Conservation (phyloP, 1,140 invertebrate genomes). For the Gonatopus flavifemur region DNA sequence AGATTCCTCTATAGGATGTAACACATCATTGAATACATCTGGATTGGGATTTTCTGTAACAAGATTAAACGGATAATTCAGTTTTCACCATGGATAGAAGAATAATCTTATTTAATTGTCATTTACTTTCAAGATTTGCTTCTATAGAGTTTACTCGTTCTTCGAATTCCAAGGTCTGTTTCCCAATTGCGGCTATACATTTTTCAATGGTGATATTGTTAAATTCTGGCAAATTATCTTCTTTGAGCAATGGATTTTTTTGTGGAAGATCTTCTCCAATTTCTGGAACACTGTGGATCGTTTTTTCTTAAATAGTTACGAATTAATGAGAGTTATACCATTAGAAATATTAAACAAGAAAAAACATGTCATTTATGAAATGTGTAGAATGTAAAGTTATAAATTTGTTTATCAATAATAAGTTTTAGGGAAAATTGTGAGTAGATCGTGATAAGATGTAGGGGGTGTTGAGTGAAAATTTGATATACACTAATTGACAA, state of each 20-base stretch:
- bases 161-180: constrained; percentile 82
- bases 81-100: background rate
- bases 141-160: constrained; percentile 69
- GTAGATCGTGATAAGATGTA: background rate
- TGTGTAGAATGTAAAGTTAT: background rate
- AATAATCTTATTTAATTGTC: constrained; percentile 36
- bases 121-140: constrained; percentile 53
- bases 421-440: background rate
- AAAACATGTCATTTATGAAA: constrained; percentile 4
- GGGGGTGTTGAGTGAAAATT: too few species aligned
- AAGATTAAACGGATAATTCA: background rate
- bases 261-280: constrained; percentile 79
- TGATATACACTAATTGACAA: background rate
- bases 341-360: background rate
- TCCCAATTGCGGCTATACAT: constrained; percentile 79
- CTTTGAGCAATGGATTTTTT: constrained; percentile 73
- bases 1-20: constrained; percentile 75
- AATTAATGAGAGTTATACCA: constrained; percentile 1
- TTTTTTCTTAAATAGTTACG: background rate
- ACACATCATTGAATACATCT: constrained; percentile 73
- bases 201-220: constrained; percentile 78
- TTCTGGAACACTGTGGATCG: constrained; percentile 78
- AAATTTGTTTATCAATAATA: too few species aligned
- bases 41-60: constrained; percentile 49
- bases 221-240: constrained; percentile 76